These are phyloP conservation scores for Tyrannus savana DNA, from an alignment of 2,113 vertebrate species.

Conservation along the genomic window DNA sequence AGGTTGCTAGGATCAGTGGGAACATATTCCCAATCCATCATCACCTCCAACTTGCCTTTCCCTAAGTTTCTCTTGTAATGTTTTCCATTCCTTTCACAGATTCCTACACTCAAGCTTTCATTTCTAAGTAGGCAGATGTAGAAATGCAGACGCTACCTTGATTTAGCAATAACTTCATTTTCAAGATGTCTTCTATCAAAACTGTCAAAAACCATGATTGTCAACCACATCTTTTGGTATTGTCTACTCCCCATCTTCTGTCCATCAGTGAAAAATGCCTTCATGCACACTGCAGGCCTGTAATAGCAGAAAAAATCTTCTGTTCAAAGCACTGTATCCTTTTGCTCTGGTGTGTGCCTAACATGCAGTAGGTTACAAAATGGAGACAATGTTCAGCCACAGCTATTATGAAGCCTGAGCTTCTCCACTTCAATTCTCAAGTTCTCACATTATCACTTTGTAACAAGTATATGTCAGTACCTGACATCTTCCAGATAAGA, in stretches of 20 bases:
- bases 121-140: not conserved
- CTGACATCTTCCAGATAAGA: not conserved
- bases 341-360: not conserved
- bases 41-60: not conserved
- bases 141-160: not conserved
- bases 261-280: not conserved
- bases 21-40: not conserved
- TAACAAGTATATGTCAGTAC: not conserved
- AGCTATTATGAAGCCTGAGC: not conserved
- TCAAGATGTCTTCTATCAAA: not conserved
- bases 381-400: not conserved
- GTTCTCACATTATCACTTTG: not conserved
- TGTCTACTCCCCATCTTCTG: not conserved
- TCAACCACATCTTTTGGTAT: not conserved
- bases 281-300: not conserved
- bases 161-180: not conserved
- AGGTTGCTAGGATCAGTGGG: not conserved
- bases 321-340: not conserved
- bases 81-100: not conserved
- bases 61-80: not conserved
- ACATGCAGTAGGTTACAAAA: not conserved
- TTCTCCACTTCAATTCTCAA: not conserved
- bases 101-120: not conserved
- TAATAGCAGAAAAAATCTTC: not conserved
- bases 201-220: not conserved